Base-by-base conservation (phyloP, 2,797 vertebrate species). In the Cyprinodon diabolis region DNA sequence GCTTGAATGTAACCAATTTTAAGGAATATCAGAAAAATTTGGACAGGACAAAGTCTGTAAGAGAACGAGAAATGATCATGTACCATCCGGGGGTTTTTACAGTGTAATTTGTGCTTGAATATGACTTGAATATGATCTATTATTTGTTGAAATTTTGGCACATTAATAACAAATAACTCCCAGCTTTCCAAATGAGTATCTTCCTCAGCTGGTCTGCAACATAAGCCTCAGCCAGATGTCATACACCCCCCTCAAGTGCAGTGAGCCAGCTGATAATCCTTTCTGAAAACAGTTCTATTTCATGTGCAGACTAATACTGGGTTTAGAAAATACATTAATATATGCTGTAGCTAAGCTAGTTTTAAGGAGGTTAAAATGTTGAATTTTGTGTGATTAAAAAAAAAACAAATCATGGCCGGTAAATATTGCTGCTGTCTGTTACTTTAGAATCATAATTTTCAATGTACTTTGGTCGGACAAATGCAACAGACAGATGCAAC, bases 91-190 rank as follows among this genome's bases (percentile, higher is more conserved):
- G 83, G 77, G 81, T 76, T 75, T 68, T 75, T 69, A 2, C 69
- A 70, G 71, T 84, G 74, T 83, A 74, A 85, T 87, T 83, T 79
- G 76, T 74, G 74, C 72, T 72, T 58, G 68, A 57, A 30, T 77
- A 68, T 80, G 75, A 85, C 68, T 76, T n/a, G n/a, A n/a, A n/a
- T n/a, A n/a, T n/a, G n/a, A n/a, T n/a, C n/a, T n/a, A n/a, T 87
- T 88, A 91, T 91, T 91, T 79, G 88, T 86, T 57, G 52, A 75
- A 60, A 51, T 73, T 62, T 82, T 77, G 78, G 74, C 85, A 80
- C 65, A 83, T 81, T 68, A 60, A 51, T 11, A 13, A 57, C 69
- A 74, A 87, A 90, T 66, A 72, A 71, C 68, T 84, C 65, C 69
- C 70, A 63, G 75, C 77, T 86, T 62, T 65, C 47, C 37, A 74